phyloP scores from a whole-genome alignment of 2,888 invertebrate genomes.

The Drosophila subsilvestris region DNA sequence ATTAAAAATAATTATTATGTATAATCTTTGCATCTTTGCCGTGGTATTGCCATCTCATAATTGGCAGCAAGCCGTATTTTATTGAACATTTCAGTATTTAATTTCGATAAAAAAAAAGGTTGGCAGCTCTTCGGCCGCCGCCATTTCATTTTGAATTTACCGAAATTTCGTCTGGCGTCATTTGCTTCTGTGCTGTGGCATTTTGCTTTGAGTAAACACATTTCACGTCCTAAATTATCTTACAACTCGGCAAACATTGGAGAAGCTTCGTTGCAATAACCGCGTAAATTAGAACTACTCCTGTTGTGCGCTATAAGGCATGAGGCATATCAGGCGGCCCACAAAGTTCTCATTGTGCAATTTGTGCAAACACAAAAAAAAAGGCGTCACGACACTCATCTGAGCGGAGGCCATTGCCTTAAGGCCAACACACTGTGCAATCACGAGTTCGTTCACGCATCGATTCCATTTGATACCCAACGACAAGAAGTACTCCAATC shows the following conservation, averaged over 20 bases:
- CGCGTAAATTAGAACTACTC: neutral
- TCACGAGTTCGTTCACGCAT: conserved; percentile 10
- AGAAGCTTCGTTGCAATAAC: neutral
- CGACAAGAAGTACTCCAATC: conserved; percentile 19
- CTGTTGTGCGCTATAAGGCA: neutral
- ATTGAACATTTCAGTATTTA: no score
- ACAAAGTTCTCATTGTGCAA: neutral
- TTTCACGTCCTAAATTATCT: neutral
- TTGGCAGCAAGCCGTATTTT: no score
- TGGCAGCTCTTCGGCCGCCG: conserved; percentile 13
- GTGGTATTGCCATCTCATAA: neutral
- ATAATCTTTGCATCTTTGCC: no score
- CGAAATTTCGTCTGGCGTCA: conserved; percentile 29
- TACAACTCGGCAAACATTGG: neutral
- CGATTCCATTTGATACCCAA: neutral
- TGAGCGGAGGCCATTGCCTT: neutral
- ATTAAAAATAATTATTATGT: no score
- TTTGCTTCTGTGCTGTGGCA: conserved; percentile 14
- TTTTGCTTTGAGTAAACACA: conserved; percentile 18
- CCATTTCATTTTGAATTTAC: conserved; percentile 40
- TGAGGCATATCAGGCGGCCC: neutral
- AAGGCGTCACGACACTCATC: neutral
- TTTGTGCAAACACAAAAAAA: neutral
- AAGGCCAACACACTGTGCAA: neutral
- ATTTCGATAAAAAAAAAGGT: no score